These are phyloP conservation scores for Electrophaes corylata DNA, from an alignment of 2,888 invertebrate genomes.

Conservation along the genomic window DNA sequence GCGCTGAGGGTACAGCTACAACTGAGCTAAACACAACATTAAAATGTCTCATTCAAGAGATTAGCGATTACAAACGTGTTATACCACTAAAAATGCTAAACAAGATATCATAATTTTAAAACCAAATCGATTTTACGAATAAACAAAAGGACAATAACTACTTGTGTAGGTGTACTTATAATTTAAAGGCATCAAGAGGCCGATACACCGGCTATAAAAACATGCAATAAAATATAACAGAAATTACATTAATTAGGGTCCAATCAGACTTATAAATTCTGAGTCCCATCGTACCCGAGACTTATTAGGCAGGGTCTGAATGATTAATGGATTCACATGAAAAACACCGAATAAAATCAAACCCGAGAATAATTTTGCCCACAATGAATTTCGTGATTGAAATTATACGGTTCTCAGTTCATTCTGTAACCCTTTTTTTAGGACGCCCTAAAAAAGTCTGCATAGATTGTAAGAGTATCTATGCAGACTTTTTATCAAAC, in stretches of 20 bases:
- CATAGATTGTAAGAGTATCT: no score
- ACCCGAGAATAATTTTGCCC: slow-evolving; percentile 31
- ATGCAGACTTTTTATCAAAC: background rate
- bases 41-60: background rate
- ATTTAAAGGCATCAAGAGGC: slow-evolving; percentile 26
- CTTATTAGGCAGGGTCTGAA: slow-evolving; percentile 44
- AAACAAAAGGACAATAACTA: slow-evolving; percentile 10
- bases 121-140: slow-evolving; percentile 15
- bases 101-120: background rate
- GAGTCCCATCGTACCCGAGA: slow-evolving; percentile 32
- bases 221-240: slow-evolving; percentile 40
- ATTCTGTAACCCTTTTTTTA: slow-evolving; percentile 1
- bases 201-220: slow-evolving; percentile 37
- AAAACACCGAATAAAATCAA: slow-evolving; percentile 39
- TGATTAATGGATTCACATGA: slow-evolving; percentile 41
- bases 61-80: no score
- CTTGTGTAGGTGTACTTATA: slow-evolving; percentile 25
- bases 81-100: no score
- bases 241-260: slow-evolving; percentile 54
- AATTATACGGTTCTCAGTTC: slow-evolving; percentile 37
- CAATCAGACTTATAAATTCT: slow-evolving; percentile 45
- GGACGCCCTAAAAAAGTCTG: no score
- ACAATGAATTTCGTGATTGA: slow-evolving; percentile 38
- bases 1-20: no score
- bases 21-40: background rate